Evolutionary conservation across 2,113 vertebrate species (phyloP).

Genomic region (Calcarius ornatus): DNA sequence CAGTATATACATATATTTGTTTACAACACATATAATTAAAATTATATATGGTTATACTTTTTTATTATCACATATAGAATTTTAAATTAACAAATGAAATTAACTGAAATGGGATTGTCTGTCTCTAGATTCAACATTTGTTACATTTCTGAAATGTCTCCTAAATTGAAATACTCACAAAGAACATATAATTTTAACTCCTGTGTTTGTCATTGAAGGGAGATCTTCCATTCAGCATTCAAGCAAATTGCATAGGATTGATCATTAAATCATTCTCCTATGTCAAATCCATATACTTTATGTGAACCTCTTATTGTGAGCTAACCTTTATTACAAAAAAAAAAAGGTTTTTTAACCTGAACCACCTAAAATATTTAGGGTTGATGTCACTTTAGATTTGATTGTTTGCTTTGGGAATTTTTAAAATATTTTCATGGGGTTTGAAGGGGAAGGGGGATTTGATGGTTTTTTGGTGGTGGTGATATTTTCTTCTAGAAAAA

Average conservation of each 20-base stretch:
- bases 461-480: not conserved
- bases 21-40: not conserved
- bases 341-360: not conserved
- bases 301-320: not conserved
- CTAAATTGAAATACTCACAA: not conserved
- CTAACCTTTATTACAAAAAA: too few species aligned
- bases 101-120: not conserved
- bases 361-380: not conserved
- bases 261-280: not conserved
- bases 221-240: not conserved
- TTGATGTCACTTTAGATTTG: not conserved
- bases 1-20: not conserved
- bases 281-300: not conserved
- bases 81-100: not conserved
- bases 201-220: not conserved
- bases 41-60: not conserved
- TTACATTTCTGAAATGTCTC: not conserved
- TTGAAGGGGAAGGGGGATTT: not conserved
- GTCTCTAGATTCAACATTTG: not conserved
- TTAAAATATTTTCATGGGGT: fast-evolving
- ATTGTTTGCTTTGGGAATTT: fast-evolving
- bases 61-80: not conserved
- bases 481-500: not conserved
- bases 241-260: fast-evolving
- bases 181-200: not conserved